Evolutionary conservation across 2,888 invertebrate species (phyloP).

Genomic region (Elmis aenea): DNA sequence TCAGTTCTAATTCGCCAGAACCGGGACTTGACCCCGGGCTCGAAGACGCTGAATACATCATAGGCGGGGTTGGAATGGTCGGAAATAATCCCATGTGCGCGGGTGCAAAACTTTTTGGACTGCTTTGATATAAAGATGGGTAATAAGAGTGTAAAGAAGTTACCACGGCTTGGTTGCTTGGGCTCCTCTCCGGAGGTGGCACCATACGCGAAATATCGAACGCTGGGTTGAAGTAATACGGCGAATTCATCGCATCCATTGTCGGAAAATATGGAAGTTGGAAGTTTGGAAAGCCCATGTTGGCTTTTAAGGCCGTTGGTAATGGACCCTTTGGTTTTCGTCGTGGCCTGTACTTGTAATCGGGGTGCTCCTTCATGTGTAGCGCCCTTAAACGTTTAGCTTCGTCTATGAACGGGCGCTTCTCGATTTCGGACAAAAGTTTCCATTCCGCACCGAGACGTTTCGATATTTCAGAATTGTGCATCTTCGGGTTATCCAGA

Average conservation of each 20-base stretch:
- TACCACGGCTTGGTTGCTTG: conserved; percentile 57
- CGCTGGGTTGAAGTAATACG: conserved; percentile 73
- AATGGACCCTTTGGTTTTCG: conserved; percentile 76
- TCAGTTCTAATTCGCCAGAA: conserved; percentile 48
- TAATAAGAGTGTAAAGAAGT: conserved; percentile 68
- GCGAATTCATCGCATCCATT: conserved; percentile 52
- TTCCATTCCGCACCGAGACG: conserved; percentile 93
- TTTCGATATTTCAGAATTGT: conserved; percentile 87
- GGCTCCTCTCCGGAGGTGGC: conserved; percentile 39
- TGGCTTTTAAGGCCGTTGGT: conserved; percentile 38
- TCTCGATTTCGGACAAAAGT: conserved; percentile 76
- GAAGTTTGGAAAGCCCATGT: conserved; percentile 57
- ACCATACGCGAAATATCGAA: conserved; percentile 47
- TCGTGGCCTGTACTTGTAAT: conserved; percentile 84
- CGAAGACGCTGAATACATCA: conserved; percentile 44
- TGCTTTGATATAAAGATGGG: conserved; percentile 57
- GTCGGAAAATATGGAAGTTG: conserved; percentile 62
- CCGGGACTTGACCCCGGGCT: conserved; percentile 46
- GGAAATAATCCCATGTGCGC: conserved; percentile 51
- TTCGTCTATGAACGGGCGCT: conserved; percentile 92
- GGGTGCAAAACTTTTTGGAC: conserved; percentile 50
- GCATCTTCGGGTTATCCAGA: conserved; percentile 91
- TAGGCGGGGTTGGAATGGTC: conserved; percentile 42
- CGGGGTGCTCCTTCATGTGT: conserved; percentile 89
- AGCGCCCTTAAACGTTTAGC: conserved; percentile 81